Evolutionary conservation across 2,113 vertebrate genomes (phyloP), one percentile per base, ranked within the genome.

Genomic region (Brachyhypopomus gauderio): DNA sequence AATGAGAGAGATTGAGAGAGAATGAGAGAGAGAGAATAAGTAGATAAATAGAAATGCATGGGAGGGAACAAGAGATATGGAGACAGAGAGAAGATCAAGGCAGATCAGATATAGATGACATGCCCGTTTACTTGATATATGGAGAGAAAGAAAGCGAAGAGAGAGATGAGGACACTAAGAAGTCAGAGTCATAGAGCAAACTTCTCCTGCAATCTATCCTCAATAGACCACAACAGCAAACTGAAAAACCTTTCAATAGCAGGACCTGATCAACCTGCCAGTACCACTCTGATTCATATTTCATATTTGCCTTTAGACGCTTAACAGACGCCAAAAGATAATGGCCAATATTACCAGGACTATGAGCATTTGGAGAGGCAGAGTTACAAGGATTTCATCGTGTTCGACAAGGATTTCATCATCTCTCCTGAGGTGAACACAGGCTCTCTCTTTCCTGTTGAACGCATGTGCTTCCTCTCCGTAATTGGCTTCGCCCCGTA

Each of bases 381-480:
- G 52, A 41, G 76, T 75, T 79, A 85, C 45, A 14, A 52, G 12
- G 45, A 52, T 52, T 52, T 52, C 45, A 82, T 45, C n/a, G 14
- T 78, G 79, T 74, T 84, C 73, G 69, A 85, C 79, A 85, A 79
- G 63, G 59, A 38, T 75, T 83, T 82, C 69, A 58, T 76, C 62
- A 34, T 70, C 72, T 56, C 48, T 56, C 63, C 76, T 30, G 60
- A 73, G 62, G 67, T 77, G 56, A 73, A 52, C 77, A 77, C 55
- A 23, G 55, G 41, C 34, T 78, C 56, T 34, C 64, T 48, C 12
- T 56, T 55, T 55, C 69, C 59, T 81, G 66, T 74, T 82, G 60
- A 60, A 70, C 66, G 58, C 60, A 45, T 63, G 27, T 64, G 77
- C 78, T 80, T 85, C 82, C 78, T 78, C 60, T 75, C 25, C 38